Evolutionary conservation across 2,113 vertebrate species (phyloP).

Genomic region (Brienomyrus brachyistius): DNA sequence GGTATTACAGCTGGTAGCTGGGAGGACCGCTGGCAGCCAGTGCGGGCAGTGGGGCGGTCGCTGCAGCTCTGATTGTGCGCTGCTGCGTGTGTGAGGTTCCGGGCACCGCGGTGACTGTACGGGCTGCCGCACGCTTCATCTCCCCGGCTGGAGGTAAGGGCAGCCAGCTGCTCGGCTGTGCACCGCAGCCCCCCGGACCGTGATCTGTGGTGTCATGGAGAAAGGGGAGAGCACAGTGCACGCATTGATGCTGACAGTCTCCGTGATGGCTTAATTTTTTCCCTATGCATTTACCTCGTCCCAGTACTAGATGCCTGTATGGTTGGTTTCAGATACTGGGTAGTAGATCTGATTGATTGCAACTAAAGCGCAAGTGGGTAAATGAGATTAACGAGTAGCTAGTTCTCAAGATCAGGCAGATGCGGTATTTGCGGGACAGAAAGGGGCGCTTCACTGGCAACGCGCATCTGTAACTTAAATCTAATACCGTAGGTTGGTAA

Average conservation of each 20-base stretch:
- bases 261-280: neutral
- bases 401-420: neutral
- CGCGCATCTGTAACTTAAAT: neutral
- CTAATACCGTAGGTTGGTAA: neutral
- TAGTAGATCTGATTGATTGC: neutral
- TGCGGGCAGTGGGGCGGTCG: neutral
- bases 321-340: neutral
- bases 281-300: neutral
- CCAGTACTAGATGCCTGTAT: neutral
- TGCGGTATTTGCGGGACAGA: neutral
- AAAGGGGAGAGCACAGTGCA: neutral
- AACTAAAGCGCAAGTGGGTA: neutral
- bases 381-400: neutral
- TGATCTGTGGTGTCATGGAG: neutral
- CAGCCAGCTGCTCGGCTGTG: neutral
- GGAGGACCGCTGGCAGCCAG: neutral
- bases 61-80: conserved; percentile 6
- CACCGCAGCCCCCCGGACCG: neutral
- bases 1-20: conserved; percentile 40
- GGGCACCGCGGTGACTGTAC: neutral
- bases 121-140: conserved; percentile 24
- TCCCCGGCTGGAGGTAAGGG: conserved; percentile 53
- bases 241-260: neutral
- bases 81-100: neutral
- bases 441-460: neutral